Conservation (phyloP, 2,797 vertebrate species). For the Siniperca obscura region DNA sequence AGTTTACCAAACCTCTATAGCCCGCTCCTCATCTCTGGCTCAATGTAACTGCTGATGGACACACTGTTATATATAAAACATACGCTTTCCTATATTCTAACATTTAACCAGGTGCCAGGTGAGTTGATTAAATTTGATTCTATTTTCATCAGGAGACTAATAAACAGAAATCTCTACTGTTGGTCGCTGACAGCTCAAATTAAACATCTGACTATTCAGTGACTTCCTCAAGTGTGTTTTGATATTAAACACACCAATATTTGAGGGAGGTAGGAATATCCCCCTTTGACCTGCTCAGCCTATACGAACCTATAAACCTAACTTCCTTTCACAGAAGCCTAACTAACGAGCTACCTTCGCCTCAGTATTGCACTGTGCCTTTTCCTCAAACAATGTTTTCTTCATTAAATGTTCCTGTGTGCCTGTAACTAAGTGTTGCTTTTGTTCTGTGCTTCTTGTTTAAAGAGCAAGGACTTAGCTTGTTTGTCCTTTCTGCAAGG, state of each 20-base stretch:
- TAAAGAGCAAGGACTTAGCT: background rate
- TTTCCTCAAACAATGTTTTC: background rate
- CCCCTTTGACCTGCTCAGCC: background rate
- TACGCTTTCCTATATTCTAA: slow-evolving; percentile 11
- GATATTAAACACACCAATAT: background rate
- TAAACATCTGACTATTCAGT: slow-evolving; percentile 24
- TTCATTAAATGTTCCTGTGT: slow-evolving; percentile 6
- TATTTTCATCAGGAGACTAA: slow-evolving; percentile 25
- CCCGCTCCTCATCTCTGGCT: background rate
- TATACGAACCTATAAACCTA: background rate
- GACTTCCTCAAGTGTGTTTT: slow-evolving; percentile 14
- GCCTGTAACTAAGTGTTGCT: slow-evolving; percentile 16
- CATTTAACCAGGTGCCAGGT: background rate
- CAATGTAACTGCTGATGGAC: background rate
- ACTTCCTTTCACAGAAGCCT: background rate
- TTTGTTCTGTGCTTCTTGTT: slow-evolving; percentile 31
- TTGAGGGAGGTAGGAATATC: background rate
- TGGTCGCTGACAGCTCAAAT: slow-evolving; percentile 11
- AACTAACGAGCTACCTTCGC: background rate
- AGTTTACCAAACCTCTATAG: background rate
- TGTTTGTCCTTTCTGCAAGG: slow-evolving; percentile 47
- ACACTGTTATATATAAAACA: background rate
- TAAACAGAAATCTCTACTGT: background rate
- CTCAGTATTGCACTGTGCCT: background rate
- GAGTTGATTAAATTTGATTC: slow-evolving; percentile 4